Evolutionary conservation across 2,113 vertebrate genomes (phyloP).

Genomic region (Hymenochirus boettgeri): DNA sequence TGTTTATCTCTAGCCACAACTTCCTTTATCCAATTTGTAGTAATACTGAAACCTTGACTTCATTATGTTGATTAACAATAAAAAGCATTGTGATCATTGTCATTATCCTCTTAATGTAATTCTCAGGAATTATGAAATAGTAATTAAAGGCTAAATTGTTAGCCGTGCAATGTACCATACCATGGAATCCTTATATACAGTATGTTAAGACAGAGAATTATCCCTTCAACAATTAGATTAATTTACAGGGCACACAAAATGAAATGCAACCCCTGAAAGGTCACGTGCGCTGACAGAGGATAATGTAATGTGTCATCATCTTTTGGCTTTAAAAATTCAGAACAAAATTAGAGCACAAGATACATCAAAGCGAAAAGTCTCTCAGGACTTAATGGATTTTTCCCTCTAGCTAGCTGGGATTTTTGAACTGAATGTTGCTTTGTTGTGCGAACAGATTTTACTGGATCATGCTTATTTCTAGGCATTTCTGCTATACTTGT

Average conservation of each 20-base stretch:
- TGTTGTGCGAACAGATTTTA: background rate
- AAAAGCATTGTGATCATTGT: conserved; percentile 2
- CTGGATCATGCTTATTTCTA: background rate
- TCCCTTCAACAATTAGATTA: background rate
- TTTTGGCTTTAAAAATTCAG: background rate
- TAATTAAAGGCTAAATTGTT: conserved; percentile 12
- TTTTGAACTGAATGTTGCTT: background rate
- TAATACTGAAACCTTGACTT: no score
- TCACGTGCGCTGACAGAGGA: background rate
- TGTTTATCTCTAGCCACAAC: no score
- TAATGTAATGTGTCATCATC: background rate
- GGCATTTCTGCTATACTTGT: background rate
- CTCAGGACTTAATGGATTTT: background rate
- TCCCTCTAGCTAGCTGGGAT: background rate
- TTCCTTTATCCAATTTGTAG: no score
- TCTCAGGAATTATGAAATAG: conserved; percentile 13
- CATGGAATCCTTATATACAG: conserved; percentile 1
- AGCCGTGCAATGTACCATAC: background rate
- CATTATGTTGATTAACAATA: no score
- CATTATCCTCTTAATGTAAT: conserved; percentile 25
- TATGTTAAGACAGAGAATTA: background rate
- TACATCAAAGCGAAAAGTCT: background rate
- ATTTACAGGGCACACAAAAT: background rate
- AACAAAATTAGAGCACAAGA: background rate
- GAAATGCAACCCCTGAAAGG: background rate